These are phyloP conservation scores for Heliothis subflexa DNA, from an alignment of 1,140 invertebrate genomes.

Conservation along the genomic window DNA sequence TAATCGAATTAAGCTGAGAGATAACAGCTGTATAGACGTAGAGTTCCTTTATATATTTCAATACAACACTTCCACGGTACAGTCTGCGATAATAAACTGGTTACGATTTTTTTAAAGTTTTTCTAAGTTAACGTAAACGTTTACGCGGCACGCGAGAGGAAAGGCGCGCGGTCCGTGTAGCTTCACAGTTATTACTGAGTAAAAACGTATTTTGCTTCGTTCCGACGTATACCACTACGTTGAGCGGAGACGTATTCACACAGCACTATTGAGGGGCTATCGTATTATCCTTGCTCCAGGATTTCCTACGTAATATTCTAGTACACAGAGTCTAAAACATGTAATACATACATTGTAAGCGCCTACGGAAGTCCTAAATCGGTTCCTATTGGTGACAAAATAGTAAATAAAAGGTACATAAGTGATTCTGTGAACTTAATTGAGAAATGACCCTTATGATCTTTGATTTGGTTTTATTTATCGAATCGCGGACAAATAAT, in stretches of 20 bases:
- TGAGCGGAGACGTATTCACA: slow-evolving; percentile 51
- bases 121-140: slow-evolving; percentile 73
- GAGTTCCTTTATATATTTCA: slow-evolving; percentile 33
- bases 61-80: slow-evolving; percentile 40
- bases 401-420: slow-evolving; percentile 40
- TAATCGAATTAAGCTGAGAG: slow-evolving; percentile 18
- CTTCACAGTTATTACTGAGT: slow-evolving; percentile 75
- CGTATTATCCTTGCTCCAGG: slow-evolving; percentile 51
- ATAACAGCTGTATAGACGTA: slow-evolving; percentile 39
- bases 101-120: slow-evolving; percentile 67
- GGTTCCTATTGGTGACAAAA: slow-evolving; percentile 39
- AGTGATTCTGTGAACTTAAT: slow-evolving; percentile 7
- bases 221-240: slow-evolving; percentile 57
- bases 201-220: slow-evolving; percentile 58
- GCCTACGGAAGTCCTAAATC: slow-evolving; percentile 38
- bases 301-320: slow-evolving; percentile 46
- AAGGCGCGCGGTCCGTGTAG: slow-evolving; percentile 75
- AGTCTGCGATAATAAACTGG: not conserved
- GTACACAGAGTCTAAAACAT: slow-evolving; percentile 37
- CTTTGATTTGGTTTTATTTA: slow-evolving; percentile 1
- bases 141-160: slow-evolving; percentile 66
- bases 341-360: not conserved
- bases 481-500: not conserved
- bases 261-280: slow-evolving; percentile 29
- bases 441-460: slow-evolving; percentile 17